Evolutionary conservation across 2,113 vertebrate genomes (phyloP).

Genomic region (Monarcha castaneiventris): DNA sequence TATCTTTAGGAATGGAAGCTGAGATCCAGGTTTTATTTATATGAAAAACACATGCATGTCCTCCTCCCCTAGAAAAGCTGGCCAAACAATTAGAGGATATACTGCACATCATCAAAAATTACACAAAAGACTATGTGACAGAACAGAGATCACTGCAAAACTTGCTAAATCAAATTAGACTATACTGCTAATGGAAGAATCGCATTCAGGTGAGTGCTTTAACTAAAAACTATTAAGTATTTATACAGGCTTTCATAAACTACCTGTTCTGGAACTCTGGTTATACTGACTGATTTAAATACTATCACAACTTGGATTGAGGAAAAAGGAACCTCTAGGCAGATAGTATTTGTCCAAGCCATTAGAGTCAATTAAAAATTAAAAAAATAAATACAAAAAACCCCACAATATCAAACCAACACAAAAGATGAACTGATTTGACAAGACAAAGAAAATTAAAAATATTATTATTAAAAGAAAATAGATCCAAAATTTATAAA

Average conservation of each 20-base stretch:
- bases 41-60: neutral
- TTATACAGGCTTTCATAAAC: neutral
- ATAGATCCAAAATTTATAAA: neutral
- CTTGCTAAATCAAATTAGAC: neutral
- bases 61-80: neutral
- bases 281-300: neutral
- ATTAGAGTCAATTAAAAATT: neutral
- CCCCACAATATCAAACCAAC: neutral
- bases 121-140: neutral
- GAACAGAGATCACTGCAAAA: neutral
- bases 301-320: neutral
- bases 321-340: neutral
- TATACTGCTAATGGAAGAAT: neutral
- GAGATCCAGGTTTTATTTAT: constrained; percentile 14
- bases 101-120: neutral
- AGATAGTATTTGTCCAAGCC: neutral
- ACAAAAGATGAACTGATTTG: neutral
- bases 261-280: neutral
- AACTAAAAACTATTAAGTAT: neutral
- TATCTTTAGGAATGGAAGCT: neutral
- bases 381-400: neutral
- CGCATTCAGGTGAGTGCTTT: neutral
- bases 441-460: neutral
- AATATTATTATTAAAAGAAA: neutral
- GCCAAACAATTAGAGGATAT: constrained; percentile 42